Conservation (phyloP, 2,113 vertebrate species). For the Morone saxatilis region DNA sequence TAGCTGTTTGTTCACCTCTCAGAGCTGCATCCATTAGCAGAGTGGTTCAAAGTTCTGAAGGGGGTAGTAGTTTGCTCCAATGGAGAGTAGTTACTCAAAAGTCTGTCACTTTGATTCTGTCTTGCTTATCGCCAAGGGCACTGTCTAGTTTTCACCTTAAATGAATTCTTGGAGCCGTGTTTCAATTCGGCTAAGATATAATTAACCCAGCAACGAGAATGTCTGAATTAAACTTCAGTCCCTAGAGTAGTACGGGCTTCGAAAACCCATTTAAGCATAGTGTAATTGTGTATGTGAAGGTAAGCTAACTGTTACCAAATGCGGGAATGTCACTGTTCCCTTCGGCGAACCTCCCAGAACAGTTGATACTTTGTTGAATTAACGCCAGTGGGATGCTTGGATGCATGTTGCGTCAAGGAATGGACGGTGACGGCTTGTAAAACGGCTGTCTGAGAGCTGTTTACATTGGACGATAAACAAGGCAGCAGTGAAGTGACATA, state of each 20-base stretch:
- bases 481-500: background rate
- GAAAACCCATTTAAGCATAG: background rate
- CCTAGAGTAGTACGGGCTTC: background rate
- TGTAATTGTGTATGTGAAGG: constrained; percentile 9
- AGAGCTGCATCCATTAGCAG: background rate
- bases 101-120: constrained; percentile 41
- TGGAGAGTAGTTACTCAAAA: background rate
- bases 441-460: background rate
- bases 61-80: background rate
- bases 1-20: background rate
- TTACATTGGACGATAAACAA: constrained; percentile 10
- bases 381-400: background rate
- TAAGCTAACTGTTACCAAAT: constrained; percentile 29
- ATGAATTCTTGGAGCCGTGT: background rate
- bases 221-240: background rate
- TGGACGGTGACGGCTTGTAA: background rate
- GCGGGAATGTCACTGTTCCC: constrained; percentile 21
- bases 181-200: background rate
- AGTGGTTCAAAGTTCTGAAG: background rate
- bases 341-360: background rate
- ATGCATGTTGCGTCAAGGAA: background rate
- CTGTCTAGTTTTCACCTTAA: background rate
- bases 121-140: background rate
- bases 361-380: background rate
- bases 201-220: background rate